Base-by-base conservation (phyloP, 1,140 invertebrate species). In the Melipona quadrifasciata region DNA sequence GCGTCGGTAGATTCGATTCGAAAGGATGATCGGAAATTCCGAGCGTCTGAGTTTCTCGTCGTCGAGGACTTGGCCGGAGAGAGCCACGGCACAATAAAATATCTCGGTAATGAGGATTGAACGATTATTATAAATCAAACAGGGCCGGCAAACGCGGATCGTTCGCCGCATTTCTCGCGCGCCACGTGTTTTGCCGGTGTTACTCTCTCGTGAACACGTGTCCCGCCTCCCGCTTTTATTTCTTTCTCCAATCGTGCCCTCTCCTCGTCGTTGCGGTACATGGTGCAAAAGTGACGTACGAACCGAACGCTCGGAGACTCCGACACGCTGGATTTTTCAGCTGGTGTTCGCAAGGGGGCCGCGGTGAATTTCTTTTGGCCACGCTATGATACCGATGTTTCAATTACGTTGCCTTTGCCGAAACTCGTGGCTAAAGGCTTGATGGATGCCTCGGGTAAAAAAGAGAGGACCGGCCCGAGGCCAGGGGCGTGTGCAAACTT, bases 111-210 rank as follows among this genome's bases (percentile, higher is more conserved):
- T 90, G 90, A 93, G 92, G 91, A 92, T 91, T 90, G 93, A 92
- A 89, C 92, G 89, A 93, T 93, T 93, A 93, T 93, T 92, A 93
- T 93, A 93, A 93, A 93, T 93, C 92, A 93, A 92, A 92, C 86
- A 87, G 68, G 67, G 24, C 79, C 78, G 79, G 65, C 64, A 27
- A 61, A 70, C 65, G 71, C 67, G 86, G 72, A 89, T 87, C 82
- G 84, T 82, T 83, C 87, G 82, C 80, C 80, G 89, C 91, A 91
- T 93, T 93, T 93, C 91, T 93, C 91, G 89, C 92, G 91, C 90
- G 92, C 92, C 90, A 75, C 86, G 87, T 91, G 92, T 93, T 93
- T 93, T 93, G 90, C 89, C 87, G 86, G 83, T 91, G 90, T 93
- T 92, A 92, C 90, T 91, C 90, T 92, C 87, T 91, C 86, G 85